Conservation (phyloP, 1,140 invertebrate genomes). For the Homarus americanus region DNA sequence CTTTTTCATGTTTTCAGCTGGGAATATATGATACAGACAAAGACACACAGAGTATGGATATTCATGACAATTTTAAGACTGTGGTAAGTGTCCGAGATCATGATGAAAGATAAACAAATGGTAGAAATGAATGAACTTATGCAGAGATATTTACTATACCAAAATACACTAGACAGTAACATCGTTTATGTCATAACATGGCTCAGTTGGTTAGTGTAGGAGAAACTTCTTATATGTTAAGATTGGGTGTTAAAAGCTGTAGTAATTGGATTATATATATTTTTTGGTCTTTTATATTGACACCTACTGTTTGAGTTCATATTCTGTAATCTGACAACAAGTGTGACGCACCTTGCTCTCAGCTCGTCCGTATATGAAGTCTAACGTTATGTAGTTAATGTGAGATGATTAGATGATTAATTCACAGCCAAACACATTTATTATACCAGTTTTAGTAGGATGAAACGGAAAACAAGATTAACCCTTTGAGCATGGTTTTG, state of each 20-base stretch:
- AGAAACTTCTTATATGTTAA: not conserved
- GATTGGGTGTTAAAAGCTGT: not conserved
- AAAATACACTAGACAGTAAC: not conserved
- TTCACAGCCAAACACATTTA: not conserved
- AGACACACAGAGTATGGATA: slow-evolving; percentile 64
- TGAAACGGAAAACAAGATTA: not conserved
- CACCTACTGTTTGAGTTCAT: not conserved
- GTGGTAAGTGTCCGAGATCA: slow-evolving; percentile 51
- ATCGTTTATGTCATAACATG: not conserved
- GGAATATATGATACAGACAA: slow-evolving; percentile 64
- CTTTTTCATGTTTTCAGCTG: slow-evolving; percentile 59
- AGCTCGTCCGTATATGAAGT: not conserved
- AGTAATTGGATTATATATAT: not conserved
- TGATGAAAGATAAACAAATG: slow-evolving; percentile 29
- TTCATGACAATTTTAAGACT: slow-evolving; percentile 57
- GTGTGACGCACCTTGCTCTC: not conserved
- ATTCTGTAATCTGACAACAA: not conserved
- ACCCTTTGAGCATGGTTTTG: not conserved
- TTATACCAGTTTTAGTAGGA: too few relatives aligned
- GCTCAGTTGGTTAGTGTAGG: not conserved
- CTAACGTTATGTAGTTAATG: not conserved
- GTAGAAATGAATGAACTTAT: not conserved
- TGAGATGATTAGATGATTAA: not conserved
- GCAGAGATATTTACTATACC: not conserved
- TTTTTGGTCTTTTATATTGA: not conserved